Conservation (phyloP, 2,113 vertebrate species). For the Osmerus eperlanus region DNA sequence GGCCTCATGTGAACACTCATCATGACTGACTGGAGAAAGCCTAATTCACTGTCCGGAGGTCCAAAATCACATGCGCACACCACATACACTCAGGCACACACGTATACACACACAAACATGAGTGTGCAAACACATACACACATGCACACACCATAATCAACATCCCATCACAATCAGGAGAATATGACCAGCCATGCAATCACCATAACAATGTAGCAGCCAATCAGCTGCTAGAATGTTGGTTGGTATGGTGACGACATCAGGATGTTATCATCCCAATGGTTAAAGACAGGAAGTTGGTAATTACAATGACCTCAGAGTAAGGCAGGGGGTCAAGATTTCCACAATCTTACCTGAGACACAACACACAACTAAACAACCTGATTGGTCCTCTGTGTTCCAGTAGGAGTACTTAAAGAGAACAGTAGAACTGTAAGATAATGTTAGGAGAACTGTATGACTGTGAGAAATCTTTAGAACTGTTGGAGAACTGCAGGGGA, state of each 20-base stretch:
- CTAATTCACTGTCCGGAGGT: constrained; percentile 38
- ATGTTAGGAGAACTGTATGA: background rate
- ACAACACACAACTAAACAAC: background rate
- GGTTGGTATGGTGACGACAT: constrained; percentile 3
- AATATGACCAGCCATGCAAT: constrained; percentile 5
- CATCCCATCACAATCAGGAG: constrained; percentile 4
- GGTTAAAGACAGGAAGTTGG: constrained; percentile 5
- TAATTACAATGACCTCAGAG: constrained; percentile 1
- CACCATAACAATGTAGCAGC: background rate
- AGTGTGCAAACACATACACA: background rate
- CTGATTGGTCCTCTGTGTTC: no score
- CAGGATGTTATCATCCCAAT: background rate
- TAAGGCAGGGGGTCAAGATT: background rate
- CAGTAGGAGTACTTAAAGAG: no score
- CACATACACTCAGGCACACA: background rate
- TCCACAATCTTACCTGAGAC: background rate
- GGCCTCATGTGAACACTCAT: constrained; percentile 35
- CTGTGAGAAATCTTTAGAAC: no score
- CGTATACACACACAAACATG: background rate
- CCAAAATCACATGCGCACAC: background rate
- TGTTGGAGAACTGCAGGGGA: no score
- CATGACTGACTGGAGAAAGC: constrained; percentile 34
- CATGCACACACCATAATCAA: constrained; percentile 6
- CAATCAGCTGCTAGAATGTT: background rate
- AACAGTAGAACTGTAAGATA: no score